These are phyloP conservation scores for Sebastes hubbsi DNA, from an alignment of 2,797 vertebrate genomes.

Conservation along the genomic window DNA sequence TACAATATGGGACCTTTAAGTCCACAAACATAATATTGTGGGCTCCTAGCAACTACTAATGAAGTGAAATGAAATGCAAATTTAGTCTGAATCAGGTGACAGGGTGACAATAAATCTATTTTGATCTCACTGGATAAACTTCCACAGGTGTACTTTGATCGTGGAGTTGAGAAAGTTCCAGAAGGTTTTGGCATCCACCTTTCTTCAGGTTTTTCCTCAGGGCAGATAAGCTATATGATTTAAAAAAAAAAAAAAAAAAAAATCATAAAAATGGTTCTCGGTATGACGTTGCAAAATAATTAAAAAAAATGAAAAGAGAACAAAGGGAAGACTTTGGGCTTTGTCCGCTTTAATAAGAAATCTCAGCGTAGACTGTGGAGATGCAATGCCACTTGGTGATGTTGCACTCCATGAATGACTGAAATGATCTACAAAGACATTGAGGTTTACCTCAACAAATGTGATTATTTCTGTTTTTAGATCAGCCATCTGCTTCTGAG, in stretches of 20 bases:
- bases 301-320: background rate
- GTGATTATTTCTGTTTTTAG: background rate
- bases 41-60: background rate
- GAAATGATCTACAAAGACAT: background rate
- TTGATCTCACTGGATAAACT: background rate
- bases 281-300: background rate
- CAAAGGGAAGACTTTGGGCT: background rate
- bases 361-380: background rate
- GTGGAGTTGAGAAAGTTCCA: background rate
- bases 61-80: background rate
- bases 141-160: background rate
- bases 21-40: background rate
- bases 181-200: background rate
- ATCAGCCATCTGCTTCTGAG: background rate
- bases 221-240: background rate
- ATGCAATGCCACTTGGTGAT: background rate
- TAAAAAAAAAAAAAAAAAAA: background rate
- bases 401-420: background rate
- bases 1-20: no score
- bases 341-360: background rate
- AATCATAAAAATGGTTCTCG: background rate
- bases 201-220: background rate
- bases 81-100: background rate
- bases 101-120: background rate
- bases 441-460: background rate